Conservation (phyloP, 2,888 invertebrate genomes). For the Archips crataeganus region DNA sequence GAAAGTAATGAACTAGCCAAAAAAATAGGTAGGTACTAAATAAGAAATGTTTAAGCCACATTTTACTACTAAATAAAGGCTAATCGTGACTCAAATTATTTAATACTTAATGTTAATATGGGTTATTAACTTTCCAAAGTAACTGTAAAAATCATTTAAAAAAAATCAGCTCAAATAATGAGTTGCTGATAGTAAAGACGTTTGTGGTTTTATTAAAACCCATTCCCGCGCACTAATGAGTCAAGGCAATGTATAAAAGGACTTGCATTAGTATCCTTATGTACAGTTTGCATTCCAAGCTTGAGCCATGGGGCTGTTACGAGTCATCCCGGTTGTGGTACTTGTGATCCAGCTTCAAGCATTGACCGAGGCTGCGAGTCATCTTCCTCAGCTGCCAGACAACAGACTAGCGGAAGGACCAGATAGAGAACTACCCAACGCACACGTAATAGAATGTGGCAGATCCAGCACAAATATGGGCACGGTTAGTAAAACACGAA, state of each 20-base stretch:
- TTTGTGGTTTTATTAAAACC: slow-evolving; percentile 5
- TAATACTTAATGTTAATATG: neutral
- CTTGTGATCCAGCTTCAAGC: neutral
- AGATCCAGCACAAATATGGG: neutral
- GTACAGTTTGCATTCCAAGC: neutral
- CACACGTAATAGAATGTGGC: slow-evolving; percentile 11
- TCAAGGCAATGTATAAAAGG: slow-evolving; percentile 6
- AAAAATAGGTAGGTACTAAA: too few relatives aligned
- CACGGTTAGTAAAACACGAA: neutral
- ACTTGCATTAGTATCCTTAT: neutral
- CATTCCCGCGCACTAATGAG: neutral
- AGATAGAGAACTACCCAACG: neutral
- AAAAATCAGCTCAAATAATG: neutral
- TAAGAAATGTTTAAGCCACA: too few relatives aligned
- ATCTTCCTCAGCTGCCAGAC: neutral
- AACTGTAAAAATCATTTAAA: neutral
- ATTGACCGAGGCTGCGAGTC: neutral
- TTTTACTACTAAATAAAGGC: too few relatives aligned
- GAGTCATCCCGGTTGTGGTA: slow-evolving; percentile 10
- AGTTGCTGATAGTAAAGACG: neutral
- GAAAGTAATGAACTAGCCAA: too few relatives aligned
- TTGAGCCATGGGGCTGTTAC: slow-evolving; percentile 18
- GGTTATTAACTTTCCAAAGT: neutral
- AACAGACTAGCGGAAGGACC: slow-evolving; percentile 2
- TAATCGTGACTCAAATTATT: too few relatives aligned